Base-by-base conservation (phyloP, 2,113 vertebrate genomes). In the Salvator merianae region DNA sequence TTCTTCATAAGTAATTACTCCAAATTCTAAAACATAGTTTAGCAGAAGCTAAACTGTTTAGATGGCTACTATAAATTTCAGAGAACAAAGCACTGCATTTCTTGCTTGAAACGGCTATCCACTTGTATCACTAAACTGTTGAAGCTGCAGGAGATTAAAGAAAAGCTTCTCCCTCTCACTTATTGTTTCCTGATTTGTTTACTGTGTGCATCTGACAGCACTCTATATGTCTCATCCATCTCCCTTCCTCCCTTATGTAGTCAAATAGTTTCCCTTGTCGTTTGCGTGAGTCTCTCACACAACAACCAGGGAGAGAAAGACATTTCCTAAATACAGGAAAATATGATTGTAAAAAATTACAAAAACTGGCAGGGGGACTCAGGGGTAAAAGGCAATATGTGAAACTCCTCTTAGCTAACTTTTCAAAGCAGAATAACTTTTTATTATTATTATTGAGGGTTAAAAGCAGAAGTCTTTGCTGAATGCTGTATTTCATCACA, bases 301-400 rank as follows among this genome's bases (percentile, higher is more conserved):
- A 66, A 50, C 84, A 65, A 65, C 59, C 26, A 40, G 76, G 55
- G 38, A 79, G 77, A 65, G 68, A 73, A 79, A 85, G 55, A 72
- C 83, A 85, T 85, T 85, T 82, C 80, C 79, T 65, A 79, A 73
- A 85, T 59, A 79, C 79, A 73, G 83, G 68, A 63, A 79, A 84
- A 65, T 50, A 73, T 47, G 83, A 73, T 84, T 85, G 68, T 74
- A 74, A 82, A 65, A 84, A 85, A 73, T 50, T 72, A 85, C 68
- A 85, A 79, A 79, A 73, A 63, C 77, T 85, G 77, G 83, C 83
- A 79, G 77, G 22, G 68, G 30, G 76, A 63, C 69, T 79, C 77
- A 50, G 36, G 77, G 83, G 68, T 63, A 71, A 85, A 77, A 62
- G 50, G 28, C 7, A 34, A 69, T 73, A 73, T 55, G 53, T 72